Conservation (phyloP, 2,888 invertebrate species). For the Noctua comes region DNA sequence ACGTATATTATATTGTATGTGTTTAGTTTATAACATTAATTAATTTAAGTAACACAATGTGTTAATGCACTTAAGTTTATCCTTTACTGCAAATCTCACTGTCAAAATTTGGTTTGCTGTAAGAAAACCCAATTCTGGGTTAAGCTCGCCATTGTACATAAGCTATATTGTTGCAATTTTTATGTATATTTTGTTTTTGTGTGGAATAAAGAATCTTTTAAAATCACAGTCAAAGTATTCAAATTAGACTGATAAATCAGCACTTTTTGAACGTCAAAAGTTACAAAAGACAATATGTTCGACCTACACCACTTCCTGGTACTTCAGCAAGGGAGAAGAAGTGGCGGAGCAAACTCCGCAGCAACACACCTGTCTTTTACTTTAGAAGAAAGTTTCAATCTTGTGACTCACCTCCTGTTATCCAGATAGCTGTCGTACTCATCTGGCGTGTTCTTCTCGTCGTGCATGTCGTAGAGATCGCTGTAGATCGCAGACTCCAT, state of each 20-base stretch:
- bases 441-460: constrained; percentile 91
- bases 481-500: constrained; percentile 95
- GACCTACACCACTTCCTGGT: not conserved
- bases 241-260: not conserved
- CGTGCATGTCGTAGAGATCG: constrained; percentile 92
- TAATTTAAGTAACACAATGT: too few species aligned
- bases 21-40: too few species aligned
- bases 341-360: not conserved
- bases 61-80: too few species aligned
- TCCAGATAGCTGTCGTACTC: constrained; percentile 89
- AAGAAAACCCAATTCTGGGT: too few species aligned
- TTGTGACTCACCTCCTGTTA: constrained; percentile 84
- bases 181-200: too few species aligned
- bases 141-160: too few species aligned
- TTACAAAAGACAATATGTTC: not conserved
- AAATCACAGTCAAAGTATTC: not conserved
- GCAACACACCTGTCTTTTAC: not conserved
- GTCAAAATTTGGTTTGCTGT: too few species aligned
- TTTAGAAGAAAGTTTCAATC: not conserved
- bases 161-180: too few species aligned
- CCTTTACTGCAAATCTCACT: too few species aligned
- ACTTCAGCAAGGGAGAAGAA: not conserved
- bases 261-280: not conserved
- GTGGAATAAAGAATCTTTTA: too few species aligned
- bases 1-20: too few species aligned